Conservation (phyloP, 2,888 invertebrate species). For the Nomada goodeniana region DNA sequence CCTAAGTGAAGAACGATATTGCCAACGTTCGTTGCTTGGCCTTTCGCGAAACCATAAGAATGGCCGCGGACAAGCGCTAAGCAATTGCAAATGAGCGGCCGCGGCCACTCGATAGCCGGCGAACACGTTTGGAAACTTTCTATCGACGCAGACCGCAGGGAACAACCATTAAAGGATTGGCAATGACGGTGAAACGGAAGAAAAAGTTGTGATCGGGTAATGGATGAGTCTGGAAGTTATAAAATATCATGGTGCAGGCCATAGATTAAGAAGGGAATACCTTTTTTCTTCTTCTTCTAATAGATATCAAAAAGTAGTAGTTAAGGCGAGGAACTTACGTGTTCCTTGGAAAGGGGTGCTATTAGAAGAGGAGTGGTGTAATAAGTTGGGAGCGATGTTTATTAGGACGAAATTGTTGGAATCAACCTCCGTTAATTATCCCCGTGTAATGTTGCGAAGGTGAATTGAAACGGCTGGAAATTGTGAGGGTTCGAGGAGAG, state of each 20-base stretch:
- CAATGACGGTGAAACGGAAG: background rate
- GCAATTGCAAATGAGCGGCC: slow-evolving; percentile 27
- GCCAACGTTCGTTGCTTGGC: slow-evolving; percentile 10
- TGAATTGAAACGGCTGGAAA: slow-evolving; percentile 37
- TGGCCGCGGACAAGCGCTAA: slow-evolving; percentile 31
- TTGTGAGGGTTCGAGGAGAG: slow-evolving; percentile 19
- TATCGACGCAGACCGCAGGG: slow-evolving; percentile 15
- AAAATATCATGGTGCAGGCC: background rate
- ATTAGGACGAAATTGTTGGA: slow-evolving; percentile 10
- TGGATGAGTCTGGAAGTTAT: background rate
- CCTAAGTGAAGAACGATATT: slow-evolving; percentile 44
- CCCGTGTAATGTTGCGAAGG: slow-evolving; percentile 4
- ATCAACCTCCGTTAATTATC: slow-evolving; percentile 41
- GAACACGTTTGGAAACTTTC: slow-evolving; percentile 10
- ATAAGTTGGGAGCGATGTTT: slow-evolving; percentile 21
- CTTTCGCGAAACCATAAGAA: slow-evolving; percentile 33
- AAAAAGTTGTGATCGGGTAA: background rate
- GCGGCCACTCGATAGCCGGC: background rate
- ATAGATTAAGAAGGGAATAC: background rate
- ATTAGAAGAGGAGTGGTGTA: slow-evolving; percentile 6
- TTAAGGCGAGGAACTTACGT: background rate
- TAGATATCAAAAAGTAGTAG: background rate
- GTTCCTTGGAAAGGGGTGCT: background rate
- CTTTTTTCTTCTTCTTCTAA: background rate
- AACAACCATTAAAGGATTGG: background rate